A percentile compares a stretch with the other conserved stretches of the same genome.
These are phyloP conservation scores for Apamea anceps DNA, from an alignment of 2,888 invertebrate genomes.

Conservation along the genomic window DNA sequence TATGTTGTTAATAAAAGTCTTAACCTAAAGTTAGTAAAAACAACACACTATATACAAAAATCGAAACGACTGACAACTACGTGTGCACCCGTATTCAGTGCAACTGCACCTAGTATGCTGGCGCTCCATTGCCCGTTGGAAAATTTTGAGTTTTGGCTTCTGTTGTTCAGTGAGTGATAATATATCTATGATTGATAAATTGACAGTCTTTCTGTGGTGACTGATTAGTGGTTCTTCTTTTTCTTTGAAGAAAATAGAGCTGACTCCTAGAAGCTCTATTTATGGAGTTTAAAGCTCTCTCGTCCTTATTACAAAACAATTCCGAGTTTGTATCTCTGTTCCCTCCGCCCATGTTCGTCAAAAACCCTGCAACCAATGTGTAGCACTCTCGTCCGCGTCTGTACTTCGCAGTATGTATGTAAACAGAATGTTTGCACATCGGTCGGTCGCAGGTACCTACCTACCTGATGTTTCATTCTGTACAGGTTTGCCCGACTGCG, in stretches of 20 bases:
- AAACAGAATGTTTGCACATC: conserved; percentile 68
- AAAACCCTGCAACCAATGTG: neutral
- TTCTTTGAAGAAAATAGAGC: neutral
- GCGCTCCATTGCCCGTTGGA: no score
- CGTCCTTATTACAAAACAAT: no score
- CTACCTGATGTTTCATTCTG: conserved; percentile 67
- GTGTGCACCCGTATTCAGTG: no score
- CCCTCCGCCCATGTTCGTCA: neutral
- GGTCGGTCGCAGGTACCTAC: conserved; percentile 64
- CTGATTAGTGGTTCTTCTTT: neutral
- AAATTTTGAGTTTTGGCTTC: no score
- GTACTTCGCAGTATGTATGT: conserved; percentile 66
- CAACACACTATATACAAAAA: no score
- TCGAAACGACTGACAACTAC: no score
- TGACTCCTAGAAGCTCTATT: no score
- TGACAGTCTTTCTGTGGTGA: neutral
- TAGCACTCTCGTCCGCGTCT: conserved; percentile 24
- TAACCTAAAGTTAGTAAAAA: no score
- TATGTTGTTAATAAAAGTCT: no score
- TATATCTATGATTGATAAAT: neutral
- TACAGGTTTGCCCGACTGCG: conserved; percentile 56
- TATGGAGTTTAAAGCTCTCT: no score
- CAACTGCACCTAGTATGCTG: no score
- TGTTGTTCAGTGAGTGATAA: no score
- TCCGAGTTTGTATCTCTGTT: neutral